Conservation (phyloP, 1,140 invertebrate genomes). For the Euglossa dilemma region DNA sequence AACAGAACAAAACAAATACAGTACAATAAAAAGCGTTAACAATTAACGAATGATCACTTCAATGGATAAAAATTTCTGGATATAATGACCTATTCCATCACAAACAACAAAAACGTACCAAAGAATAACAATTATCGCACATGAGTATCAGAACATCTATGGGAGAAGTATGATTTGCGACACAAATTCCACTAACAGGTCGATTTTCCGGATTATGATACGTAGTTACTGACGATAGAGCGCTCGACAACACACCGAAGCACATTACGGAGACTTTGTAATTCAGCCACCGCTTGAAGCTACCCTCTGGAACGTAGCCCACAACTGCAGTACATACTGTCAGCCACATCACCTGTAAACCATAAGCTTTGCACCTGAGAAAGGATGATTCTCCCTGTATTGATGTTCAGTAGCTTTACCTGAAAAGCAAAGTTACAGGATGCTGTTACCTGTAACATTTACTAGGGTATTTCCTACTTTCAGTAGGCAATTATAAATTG, state of each 20-base stretch:
- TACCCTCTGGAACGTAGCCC: slow-evolving; percentile 90
- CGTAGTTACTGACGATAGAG: slow-evolving; percentile 93
- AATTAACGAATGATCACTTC: background rate
- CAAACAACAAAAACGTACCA: slow-evolving; percentile 88
- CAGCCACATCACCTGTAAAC: slow-evolving; percentile 90
- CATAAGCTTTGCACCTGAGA: slow-evolving; percentile 69
- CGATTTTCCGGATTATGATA: slow-evolving; percentile 94
- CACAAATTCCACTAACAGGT: slow-evolving; percentile 95
- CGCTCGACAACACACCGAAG: slow-evolving; percentile 93
- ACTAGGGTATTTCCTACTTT: slow-evolving; percentile 37
- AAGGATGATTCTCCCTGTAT: slow-evolving; percentile 59
- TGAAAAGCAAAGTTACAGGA: slow-evolving; percentile 71
- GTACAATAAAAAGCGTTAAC: background rate
- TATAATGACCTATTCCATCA: background rate
- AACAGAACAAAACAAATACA: background rate
- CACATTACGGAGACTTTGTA: slow-evolving; percentile 91
- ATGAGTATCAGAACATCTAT: slow-evolving; percentile 98
- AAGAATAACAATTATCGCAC: slow-evolving; percentile 98
- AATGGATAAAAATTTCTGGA: background rate
- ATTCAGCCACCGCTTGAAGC: slow-evolving; percentile 90
- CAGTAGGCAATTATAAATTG: background rate
- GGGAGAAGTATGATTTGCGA: slow-evolving; percentile 99
- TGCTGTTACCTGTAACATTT: slow-evolving; percentile 67
- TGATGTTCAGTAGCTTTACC: slow-evolving; percentile 63
- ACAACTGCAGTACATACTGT: slow-evolving; percentile 92